Evolutionary conservation across 2,113 vertebrate species (phyloP).

Genomic region (Nibea coibor): DNA sequence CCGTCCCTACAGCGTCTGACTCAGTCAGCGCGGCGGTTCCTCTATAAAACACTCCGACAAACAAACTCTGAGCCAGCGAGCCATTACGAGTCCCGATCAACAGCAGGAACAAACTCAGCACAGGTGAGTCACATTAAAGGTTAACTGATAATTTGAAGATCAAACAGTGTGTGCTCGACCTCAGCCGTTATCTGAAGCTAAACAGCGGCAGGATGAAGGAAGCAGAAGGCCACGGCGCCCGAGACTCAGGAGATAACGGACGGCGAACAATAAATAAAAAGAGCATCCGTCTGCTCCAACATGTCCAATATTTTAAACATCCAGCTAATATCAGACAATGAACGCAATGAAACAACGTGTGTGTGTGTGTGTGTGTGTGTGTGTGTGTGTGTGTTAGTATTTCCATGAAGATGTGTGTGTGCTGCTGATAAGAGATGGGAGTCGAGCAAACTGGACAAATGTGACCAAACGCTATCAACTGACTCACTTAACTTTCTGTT

Average conservation of each 20-base stretch:
- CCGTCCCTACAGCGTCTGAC: neutral
- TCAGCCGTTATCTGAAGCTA: conserved; percentile 47
- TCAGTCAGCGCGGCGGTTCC: neutral
- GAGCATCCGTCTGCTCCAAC: neutral
- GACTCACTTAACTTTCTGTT: neutral
- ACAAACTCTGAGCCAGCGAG: neutral
- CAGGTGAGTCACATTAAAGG: conserved; percentile 31
- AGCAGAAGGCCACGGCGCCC: neutral
- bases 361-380: neutral
- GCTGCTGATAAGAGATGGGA: neutral
- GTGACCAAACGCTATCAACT: neutral
- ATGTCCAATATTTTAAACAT: neutral
- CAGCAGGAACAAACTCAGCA: conserved; percentile 6
- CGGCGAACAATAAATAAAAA: neutral
- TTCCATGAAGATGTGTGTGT: neutral
- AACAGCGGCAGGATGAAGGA: conserved; percentile 45
- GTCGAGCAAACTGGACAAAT: conserved; percentile 5
- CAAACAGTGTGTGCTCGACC: conserved; percentile 17
- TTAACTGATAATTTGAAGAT: conserved; percentile 34
- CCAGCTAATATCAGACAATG: neutral
- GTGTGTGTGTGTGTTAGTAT: neutral
- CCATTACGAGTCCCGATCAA: neutral
- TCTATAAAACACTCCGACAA: conserved; percentile 18
- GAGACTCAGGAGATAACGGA: neutral
- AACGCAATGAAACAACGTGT: too few relatives aligned